phyloP scores from a whole-genome alignment of 2,797 vertebrate species.

The Aselliscus stoliczkanus region DNA sequence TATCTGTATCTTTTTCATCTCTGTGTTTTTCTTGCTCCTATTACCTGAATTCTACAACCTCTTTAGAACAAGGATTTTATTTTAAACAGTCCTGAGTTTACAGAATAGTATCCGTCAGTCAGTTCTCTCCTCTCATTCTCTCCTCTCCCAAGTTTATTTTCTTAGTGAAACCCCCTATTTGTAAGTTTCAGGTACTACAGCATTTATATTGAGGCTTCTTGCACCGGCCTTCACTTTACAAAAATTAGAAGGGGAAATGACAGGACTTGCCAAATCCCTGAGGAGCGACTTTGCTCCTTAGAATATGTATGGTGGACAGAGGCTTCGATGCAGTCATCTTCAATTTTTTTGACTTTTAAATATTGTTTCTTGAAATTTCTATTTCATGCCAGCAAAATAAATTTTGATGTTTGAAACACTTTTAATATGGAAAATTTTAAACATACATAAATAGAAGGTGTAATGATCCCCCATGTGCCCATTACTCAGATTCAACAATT shows the following conservation, averaged over 20 bases:
- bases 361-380: neutral
- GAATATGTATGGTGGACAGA: neutral
- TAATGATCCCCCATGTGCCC: neutral
- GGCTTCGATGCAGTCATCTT: neutral
- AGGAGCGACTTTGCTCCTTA: neutral
- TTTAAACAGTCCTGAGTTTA: neutral
- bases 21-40: neutral
- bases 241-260: neutral
- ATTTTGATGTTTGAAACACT: neutral
- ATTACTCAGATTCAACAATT: neutral
- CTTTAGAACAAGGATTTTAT: neutral
- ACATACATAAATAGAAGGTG: neutral
- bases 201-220: neutral
- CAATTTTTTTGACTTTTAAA: neutral
- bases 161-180: neutral
- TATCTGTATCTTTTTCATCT: constrained; percentile 30
- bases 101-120: neutral
- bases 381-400: neutral
- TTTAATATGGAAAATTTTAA: neutral
- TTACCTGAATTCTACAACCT: neutral
- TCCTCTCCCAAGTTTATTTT: neutral
- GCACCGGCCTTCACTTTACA: neutral
- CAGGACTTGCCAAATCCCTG: neutral
- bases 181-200: neutral
- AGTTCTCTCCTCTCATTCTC: neutral